Evolutionary conservation across 1,140 invertebrate species (phyloP).

Genomic region (Platyscapa corneri): DNA sequence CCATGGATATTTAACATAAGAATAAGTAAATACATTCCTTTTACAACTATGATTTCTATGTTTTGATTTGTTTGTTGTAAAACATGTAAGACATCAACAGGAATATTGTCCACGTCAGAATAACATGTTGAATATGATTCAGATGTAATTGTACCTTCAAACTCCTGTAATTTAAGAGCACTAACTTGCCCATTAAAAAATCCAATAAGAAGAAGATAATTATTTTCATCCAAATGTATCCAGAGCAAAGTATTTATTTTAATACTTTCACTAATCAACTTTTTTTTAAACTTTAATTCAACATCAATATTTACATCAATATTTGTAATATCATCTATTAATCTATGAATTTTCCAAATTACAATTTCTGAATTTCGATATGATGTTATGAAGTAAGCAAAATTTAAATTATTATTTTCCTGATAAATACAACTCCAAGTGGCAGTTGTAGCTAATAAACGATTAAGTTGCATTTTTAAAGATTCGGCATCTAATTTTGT

Average conservation of each 20-base stretch:
- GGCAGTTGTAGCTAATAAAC: slow-evolving; percentile 62
- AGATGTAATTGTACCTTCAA: slow-evolving; percentile 49
- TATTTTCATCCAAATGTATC: slow-evolving; percentile 54
- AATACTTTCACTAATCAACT: slow-evolving; percentile 42
- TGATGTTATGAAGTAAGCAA: slow-evolving; percentile 64
- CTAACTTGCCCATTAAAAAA: slow-evolving; percentile 65
- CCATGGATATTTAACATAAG: slow-evolving; percentile 54
- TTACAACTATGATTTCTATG: slow-evolving; percentile 57
- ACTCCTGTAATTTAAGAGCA: slow-evolving; percentile 54
- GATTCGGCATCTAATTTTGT: slow-evolving; percentile 40
- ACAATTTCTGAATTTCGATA: slow-evolving; percentile 65
- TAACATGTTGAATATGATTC: slow-evolving; percentile 52
- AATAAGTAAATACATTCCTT: slow-evolving; percentile 58
- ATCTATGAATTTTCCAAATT: slow-evolving; percentile 63
- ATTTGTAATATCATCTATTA: slow-evolving; percentile 52
- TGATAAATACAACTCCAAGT: slow-evolving; percentile 65
- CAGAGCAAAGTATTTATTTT: slow-evolving; percentile 64
- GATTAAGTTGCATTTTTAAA: slow-evolving; percentile 54
- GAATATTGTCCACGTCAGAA: slow-evolving; percentile 59
- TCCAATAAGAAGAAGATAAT: slow-evolving; percentile 62
- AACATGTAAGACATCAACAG: slow-evolving; percentile 57
- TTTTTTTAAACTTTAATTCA: slow-evolving; percentile 52
- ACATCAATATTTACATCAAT: slow-evolving; percentile 53
- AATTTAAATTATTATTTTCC: slow-evolving; percentile 43
- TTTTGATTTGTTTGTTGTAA: slow-evolving; percentile 50